These are phyloP conservation scores for Nyctibius grandis DNA, from an alignment of 2,797 vertebrate species.

Conservation along the genomic window DNA sequence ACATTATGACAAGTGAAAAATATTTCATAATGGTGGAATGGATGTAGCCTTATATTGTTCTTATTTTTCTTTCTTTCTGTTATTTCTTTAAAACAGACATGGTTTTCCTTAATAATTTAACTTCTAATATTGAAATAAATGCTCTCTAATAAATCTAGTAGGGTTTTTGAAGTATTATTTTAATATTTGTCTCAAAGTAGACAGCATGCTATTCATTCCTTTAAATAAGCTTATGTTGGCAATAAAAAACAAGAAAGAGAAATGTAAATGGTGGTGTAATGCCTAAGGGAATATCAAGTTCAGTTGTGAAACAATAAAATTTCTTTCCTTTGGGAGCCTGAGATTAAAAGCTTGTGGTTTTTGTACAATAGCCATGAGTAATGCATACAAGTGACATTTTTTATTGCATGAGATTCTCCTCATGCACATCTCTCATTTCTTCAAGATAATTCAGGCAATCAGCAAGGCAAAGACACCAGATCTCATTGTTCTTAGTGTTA, in stretches of 20 bases:
- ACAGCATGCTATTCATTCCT: slow-evolving; percentile 23
- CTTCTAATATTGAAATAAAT: background rate
- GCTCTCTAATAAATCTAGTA: background rate
- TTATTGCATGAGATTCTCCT: slow-evolving; percentile 22
- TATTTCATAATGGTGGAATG: background rate
- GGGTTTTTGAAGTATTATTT: background rate
- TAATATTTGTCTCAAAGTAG: slow-evolving; percentile 12
- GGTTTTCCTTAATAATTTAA: background rate
- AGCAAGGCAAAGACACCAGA: slow-evolving; percentile 45
- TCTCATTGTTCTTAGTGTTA: slow-evolving; percentile 62
- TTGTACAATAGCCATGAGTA: slow-evolving; percentile 40
- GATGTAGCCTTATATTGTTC: background rate
- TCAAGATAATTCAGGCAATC: slow-evolving; percentile 68
- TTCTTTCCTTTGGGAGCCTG: slow-evolving; percentile 39
- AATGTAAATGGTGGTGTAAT: background rate
- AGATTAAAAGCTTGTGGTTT: slow-evolving; percentile 48
- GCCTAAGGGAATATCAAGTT: slow-evolving; percentile 48
- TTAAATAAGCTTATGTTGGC: slow-evolving; percentile 60
- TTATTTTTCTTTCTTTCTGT: background rate
- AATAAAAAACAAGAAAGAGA: slow-evolving; percentile 61
- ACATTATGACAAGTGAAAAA: background rate
- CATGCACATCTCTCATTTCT: slow-evolving; percentile 55
- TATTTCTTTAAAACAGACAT: background rate
- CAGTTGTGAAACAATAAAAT: slow-evolving; percentile 57
- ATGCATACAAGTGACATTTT: slow-evolving; percentile 12